Percentiles rank a stretch among this genome's conserved stretches.
phyloP scores from a whole-genome alignment of 2,888 invertebrate genomes.

The Drosophila silvestris region DNA sequence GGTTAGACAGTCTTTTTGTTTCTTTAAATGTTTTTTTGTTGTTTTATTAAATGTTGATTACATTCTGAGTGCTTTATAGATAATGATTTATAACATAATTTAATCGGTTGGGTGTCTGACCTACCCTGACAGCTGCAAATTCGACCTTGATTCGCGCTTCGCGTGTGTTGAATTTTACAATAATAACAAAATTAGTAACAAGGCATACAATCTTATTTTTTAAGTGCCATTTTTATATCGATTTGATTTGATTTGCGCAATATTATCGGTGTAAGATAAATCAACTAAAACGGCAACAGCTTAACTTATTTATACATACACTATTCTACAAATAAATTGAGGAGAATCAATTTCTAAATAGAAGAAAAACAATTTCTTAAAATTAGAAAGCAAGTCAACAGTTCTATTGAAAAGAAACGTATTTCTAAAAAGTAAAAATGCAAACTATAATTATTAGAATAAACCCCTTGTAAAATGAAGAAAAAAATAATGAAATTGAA shows the following conservation, averaged over 20 bases:
- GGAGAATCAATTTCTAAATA: neutral
- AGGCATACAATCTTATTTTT: neutral
- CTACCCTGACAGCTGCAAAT: neutral
- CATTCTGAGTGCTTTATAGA: slow-evolving; percentile 1
- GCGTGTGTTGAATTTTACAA: slow-evolving; percentile 20
- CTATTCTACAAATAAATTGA: neutral
- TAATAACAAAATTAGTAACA: neutral
- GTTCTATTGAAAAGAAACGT: too few species aligned
- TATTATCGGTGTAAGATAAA: neutral
- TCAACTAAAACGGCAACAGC: neutral
- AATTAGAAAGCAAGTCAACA: neutral
- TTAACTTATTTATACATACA: neutral
- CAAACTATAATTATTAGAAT: neutral
- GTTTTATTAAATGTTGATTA: neutral
- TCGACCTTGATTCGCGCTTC: slow-evolving; percentile 17
- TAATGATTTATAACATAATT: slow-evolving; percentile 14
- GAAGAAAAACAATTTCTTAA: neutral
- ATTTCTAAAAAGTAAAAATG: neutral
- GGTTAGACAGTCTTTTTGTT: neutral
- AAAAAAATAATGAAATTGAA: neutral
- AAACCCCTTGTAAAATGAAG: neutral
- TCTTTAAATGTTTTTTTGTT: neutral
- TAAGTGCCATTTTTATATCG: slow-evolving; percentile 18
- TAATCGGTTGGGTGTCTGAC: slow-evolving; percentile 7
- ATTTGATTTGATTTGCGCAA: slow-evolving; percentile 3